Evolutionary conservation across 1,140 invertebrate genomes (phyloP), one percentile per base, ranked within the genome.

Genomic region (Ceratitis capitata): DNA sequence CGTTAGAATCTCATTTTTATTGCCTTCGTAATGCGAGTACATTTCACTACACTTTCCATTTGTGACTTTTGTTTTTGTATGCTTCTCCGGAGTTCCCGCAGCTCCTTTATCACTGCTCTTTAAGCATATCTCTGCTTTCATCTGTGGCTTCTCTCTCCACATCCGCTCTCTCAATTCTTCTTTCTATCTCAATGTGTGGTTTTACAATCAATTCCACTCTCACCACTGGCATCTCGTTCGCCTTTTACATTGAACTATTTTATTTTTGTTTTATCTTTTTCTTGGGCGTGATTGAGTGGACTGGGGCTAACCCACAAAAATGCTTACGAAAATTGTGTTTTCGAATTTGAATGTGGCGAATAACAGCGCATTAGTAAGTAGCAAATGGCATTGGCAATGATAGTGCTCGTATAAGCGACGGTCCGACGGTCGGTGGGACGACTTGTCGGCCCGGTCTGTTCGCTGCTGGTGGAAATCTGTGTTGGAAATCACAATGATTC

Each of bases 1-100:
- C 82, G 82, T 83, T 83, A 56, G 35, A 83, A 35, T 83, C 26
- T 32, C 82, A 47, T 83, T 83, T 83, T 83, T 83, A 83, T 83
- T 83, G 82, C 47, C 47, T 53, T 26, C 5, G 51, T 83, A 83
- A 83, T 83, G 82, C 82, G 82, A 83, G 47, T 56, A 83, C 47
- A 83, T 83, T 83, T 83, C 42, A 51, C 29, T 82, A 56, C n/a
- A 23, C n/a, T n/a, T 16, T 10, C 47, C 47, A 5, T 53, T 49
- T 78, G 35, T 42, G 35, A 39, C 6, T 78, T 78, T 1, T 42
- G 12, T 42, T 39, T 78, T n/a, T 78, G 9, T 23, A 47, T 26
- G 14, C 49, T 35, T 45, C 32, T 47, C 42, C 61, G n/a, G n/a
- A n/a, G n/a, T n/a, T n/a, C n/a, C n/a, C n/a, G n/a, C 69, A 42